Conservation (phyloP, 2,888 invertebrate species). For the Smittia sp. region DNA sequence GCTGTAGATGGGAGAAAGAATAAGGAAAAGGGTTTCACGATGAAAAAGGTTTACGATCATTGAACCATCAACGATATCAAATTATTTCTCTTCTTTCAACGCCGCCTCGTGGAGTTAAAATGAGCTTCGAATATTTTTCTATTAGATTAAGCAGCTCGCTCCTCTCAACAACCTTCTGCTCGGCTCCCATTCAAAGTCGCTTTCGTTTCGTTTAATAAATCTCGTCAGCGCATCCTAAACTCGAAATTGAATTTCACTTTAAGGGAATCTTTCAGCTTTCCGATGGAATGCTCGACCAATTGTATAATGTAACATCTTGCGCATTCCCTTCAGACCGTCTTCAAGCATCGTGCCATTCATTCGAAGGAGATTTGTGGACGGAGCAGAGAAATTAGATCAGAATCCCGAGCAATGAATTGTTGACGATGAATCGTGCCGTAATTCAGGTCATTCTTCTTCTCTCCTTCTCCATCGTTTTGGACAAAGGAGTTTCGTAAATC, state of each 20-base stretch:
- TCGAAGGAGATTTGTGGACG: background rate
- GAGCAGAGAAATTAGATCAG: constrained; percentile 1
- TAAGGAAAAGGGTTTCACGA: background rate
- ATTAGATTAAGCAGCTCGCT: background rate
- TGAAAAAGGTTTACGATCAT: constrained; percentile 14
- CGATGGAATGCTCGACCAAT: background rate
- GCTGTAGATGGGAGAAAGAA: too few species aligned
- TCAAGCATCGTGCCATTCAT: background rate
- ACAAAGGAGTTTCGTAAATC: background rate
- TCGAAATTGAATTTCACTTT: background rate
- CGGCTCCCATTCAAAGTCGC: too few species aligned
- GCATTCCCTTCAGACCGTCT: background rate
- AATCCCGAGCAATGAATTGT: background rate
- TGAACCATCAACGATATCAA: background rate
- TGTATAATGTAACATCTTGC: constrained; percentile 6
- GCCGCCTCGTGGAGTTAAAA: too few species aligned
- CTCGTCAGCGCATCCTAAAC: background rate
- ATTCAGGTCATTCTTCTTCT: constrained; percentile 22
- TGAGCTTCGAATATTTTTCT: constrained; percentile 11
- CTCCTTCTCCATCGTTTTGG: background rate
- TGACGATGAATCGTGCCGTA: constrained; percentile 10
- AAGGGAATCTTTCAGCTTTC: background rate
- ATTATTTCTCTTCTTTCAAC: constrained; percentile 4
- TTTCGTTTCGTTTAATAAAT: background rate
- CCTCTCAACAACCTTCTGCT: background rate